Evolutionary conservation across 2,113 vertebrate species (phyloP), one percentile per base, ranked within the genome.

Genomic region (Gallinago media): DNA sequence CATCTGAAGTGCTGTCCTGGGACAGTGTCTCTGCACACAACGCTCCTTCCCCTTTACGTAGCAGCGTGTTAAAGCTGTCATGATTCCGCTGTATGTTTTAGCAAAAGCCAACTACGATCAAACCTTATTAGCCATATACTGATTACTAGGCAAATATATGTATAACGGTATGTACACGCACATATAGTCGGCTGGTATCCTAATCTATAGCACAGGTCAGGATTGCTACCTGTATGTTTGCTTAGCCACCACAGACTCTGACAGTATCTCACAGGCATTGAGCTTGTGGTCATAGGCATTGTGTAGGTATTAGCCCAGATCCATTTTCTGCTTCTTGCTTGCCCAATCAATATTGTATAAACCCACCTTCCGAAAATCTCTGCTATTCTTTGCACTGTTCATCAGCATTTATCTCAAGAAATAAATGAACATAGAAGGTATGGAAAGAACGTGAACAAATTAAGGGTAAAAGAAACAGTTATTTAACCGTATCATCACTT

Each of bases 11-110:
- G 12, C 11, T 63, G 70, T 46, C 15, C 61, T 42, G 44, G 52
- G 54, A 59, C 1, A 2, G 42, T 4, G 3, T 55, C 46, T 23
- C 38, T 63, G 38, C 47, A 61, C 47, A 31, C 5, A 62, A 25
- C 1, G 1, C 11, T 17, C 36, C 54, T 46, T 36, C 19, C 19
- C 21, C 16, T 75, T 40, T 40, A 11, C 1, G 0, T 0, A 40
- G 27, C 10, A 44, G 15, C 0, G 0, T 5, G 26, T 10, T 73
- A 40, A 62, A 91, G 19, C 27, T 75, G 23, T 8, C 3, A 1
- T 14, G 44, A 52, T 46, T 47, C 47, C 47, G 34, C 54, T 56
- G 2, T 16, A 5, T 46, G 2, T 27, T 86, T 67, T n/a, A 31
- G 11, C 47, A 67, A 27, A 2, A 52, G 29, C 17, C 13, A 31